These are phyloP conservation scores for Emydura subglobosa DNA, from an alignment of 2,113 vertebrate genomes.

Conservation along the genomic window DNA sequence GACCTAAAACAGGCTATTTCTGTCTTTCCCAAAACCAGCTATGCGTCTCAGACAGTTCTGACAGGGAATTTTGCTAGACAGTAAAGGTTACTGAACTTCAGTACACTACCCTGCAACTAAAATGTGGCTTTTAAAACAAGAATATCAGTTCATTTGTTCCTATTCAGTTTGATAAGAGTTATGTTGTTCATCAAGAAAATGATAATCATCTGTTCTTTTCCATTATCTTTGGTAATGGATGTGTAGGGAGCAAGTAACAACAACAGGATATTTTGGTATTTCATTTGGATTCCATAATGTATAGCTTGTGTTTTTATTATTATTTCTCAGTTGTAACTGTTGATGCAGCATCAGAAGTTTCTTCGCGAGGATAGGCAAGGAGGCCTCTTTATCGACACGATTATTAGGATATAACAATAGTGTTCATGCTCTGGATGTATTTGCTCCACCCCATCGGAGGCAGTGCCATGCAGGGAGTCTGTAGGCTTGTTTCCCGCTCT, in stretches of 20 bases:
- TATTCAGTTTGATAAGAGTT: background rate
- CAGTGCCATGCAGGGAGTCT: too few relatives aligned
- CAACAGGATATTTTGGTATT: background rate
- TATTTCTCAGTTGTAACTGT: background rate
- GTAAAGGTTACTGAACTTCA: background rate
- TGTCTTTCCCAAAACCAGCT: background rate
- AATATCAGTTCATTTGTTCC: rapidly evolving
- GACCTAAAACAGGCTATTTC: background rate
- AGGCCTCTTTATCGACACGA: background rate
- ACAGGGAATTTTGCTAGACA: background rate
- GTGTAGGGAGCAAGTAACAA: background rate
- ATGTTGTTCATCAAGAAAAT: background rate
- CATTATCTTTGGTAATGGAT: background rate
- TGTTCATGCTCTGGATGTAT: background rate
- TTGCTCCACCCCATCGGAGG: too few relatives aligned
- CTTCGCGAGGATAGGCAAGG: background rate
- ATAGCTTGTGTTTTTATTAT: background rate
- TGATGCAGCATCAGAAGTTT: background rate
- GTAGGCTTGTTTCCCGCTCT: too few relatives aligned
- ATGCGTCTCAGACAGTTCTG: background rate
- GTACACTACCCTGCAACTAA: background rate
- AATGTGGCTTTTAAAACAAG: background rate
- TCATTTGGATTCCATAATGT: background rate
- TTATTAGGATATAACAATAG: background rate
- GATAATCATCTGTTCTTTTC: background rate